These are phyloP conservation scores for Stenoptilia bipunctidactyla DNA, from an alignment of 2,888 invertebrate genomes.

Conservation along the genomic window DNA sequence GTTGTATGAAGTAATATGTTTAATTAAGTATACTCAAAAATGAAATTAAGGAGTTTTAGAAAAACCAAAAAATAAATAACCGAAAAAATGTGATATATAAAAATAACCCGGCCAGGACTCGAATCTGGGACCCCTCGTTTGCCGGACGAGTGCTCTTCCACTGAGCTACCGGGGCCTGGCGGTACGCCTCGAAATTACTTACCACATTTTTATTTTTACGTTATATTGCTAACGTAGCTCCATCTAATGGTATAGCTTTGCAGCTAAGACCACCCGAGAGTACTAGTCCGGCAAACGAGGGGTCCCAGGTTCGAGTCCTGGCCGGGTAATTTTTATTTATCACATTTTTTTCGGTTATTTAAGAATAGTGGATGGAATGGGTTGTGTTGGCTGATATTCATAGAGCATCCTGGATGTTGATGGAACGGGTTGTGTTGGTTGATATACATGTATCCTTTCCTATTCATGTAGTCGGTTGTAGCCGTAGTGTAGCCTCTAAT, in stretches of 20 bases:
- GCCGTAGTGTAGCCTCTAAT: slow-evolving; percentile 17
- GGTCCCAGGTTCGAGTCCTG: no score
- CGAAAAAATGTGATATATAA: slow-evolving; percentile 18
- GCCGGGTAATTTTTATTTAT: no score
- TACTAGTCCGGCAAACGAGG: no score
- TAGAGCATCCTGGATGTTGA: slow-evolving; percentile 15
- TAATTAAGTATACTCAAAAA: slow-evolving; percentile 18
- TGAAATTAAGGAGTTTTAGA: slow-evolving; percentile 19
- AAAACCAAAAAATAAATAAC: slow-evolving; percentile 17
- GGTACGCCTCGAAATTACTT: no score
- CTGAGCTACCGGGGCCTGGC: no score
- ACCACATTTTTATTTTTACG: no score
- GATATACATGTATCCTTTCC: slow-evolving; percentile 16
- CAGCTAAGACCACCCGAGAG: no score
- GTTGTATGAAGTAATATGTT: slow-evolving; percentile 16
- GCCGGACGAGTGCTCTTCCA: slow-evolving; percentile 16
- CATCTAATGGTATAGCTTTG: no score
- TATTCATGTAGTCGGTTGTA: slow-evolving; percentile 16
- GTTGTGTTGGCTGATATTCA: slow-evolving; percentile 16
- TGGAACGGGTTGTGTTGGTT: slow-evolving; percentile 15
- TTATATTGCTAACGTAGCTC: no score
- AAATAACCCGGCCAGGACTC: slow-evolving; percentile 16
- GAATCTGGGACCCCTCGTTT: slow-evolving; percentile 20
- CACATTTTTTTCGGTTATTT: slow-evolving; percentile 12
- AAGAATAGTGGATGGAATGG: slow-evolving; percentile 6